A percentile compares a stretch with the other conserved stretches of the same genome.
phyloP scores from a whole-genome alignment of 1,140 invertebrate species.

The Tetramorium alpestre region DNA sequence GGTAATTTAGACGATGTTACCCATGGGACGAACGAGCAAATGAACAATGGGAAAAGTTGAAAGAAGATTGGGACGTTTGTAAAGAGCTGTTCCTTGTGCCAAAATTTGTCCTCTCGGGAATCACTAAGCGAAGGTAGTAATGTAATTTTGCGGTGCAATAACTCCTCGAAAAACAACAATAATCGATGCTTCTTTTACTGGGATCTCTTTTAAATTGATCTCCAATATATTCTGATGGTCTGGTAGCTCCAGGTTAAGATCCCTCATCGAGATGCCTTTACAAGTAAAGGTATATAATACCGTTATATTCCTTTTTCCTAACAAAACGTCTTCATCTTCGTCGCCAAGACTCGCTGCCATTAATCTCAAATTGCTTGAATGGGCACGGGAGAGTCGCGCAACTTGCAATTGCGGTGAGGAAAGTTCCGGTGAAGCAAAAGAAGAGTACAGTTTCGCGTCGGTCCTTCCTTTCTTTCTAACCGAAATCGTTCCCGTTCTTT shows the following conservation, averaged over 20 bases:
- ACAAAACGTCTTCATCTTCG: slow-evolving; percentile 10
- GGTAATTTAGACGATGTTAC: slow-evolving; percentile 76
- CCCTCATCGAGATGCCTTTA: neutral
- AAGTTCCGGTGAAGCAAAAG: slow-evolving; percentile 60
- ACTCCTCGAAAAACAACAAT: neutral
- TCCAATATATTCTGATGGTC: neutral
- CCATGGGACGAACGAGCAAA: slow-evolving; percentile 67
- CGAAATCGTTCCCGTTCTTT: slow-evolving; percentile 69
- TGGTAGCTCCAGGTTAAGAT: neutral
- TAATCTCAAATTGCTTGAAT: slow-evolving; percentile 65
- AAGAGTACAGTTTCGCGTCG: slow-evolving; percentile 58
- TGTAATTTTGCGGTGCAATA: neutral
- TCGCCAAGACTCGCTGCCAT: slow-evolving; percentile 33
- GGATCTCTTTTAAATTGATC: neutral
- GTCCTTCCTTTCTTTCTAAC: slow-evolving; percentile 37
- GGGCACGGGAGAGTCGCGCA: slow-evolving; percentile 41
- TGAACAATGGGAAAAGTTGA: slow-evolving; percentile 69
- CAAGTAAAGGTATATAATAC: neutral
- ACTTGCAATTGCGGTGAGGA: slow-evolving; percentile 62
- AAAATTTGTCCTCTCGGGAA: slow-evolving; percentile 37
- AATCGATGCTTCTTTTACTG: neutral
- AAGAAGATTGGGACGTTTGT: slow-evolving; percentile 64
- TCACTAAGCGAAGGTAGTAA: neutral
- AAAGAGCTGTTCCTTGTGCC: neutral
- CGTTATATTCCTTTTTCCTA: neutral